These are phyloP conservation scores for Channa maculata DNA, from an alignment of 2,113 vertebrate genomes.

Conservation along the genomic window DNA sequence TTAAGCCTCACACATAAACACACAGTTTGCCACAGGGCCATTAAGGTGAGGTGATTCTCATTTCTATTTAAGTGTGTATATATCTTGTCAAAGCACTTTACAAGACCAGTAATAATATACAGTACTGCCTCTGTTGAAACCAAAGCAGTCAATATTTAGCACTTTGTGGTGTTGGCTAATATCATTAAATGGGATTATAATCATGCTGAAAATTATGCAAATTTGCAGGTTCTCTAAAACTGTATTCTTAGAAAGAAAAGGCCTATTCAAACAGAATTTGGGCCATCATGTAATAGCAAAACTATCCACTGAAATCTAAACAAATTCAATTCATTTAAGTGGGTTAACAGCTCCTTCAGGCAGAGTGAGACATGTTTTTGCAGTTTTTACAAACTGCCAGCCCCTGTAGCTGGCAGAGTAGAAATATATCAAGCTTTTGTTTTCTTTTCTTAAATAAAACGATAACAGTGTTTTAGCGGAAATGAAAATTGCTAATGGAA, in stretches of 20 bases:
- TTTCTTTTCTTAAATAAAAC: constrained; percentile 25
- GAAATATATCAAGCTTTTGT: constrained; percentile 41
- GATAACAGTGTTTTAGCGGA: neutral
- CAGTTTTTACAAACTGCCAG: constrained; percentile 55
- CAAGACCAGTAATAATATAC: neutral
- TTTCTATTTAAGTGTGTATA: constrained; percentile 50
- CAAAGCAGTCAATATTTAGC: neutral
- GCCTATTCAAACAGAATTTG: constrained; percentile 24
- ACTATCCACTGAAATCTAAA: constrained; percentile 39
- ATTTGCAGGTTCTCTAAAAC: neutral
- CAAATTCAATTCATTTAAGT: constrained; percentile 54
- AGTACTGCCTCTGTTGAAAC: neutral
- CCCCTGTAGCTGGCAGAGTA: constrained; percentile 29
- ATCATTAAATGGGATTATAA: constrained; percentile 16
- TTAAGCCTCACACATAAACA: constrained; percentile 74
- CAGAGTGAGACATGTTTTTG: constrained; percentile 58
- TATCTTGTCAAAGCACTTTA: constrained; percentile 28
- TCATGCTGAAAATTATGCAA: neutral
- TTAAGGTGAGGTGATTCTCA: constrained; percentile 63
- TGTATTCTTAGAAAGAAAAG: constrained; percentile 8
- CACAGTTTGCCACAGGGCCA: constrained; percentile 57
- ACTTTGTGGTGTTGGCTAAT: neutral
- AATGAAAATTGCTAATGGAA: constrained; percentile 1
- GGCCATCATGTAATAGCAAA: constrained; percentile 33
- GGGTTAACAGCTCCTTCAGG: constrained; percentile 60